Evolutionary conservation across 1,140 invertebrate genomes (phyloP), one percentile per base, ranked within the genome.

Genomic region (Bicyclus anynana): DNA sequence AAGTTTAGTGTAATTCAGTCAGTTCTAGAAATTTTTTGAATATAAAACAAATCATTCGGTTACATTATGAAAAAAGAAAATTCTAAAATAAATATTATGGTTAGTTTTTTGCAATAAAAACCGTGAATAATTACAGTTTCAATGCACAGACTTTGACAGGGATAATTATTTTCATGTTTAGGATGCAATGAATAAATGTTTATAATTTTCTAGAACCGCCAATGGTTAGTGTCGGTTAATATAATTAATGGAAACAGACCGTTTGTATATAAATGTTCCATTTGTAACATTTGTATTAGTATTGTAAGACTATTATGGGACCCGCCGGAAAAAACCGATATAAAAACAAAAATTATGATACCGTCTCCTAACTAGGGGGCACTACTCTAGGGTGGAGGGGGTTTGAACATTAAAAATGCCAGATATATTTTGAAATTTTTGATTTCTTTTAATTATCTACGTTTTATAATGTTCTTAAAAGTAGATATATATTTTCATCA

Each of bases 361-460:
- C 70, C 59, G 47, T 18, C 44, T 40, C 50, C n/a, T 26, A 57
- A 47, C 23, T 14, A 9, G 37, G 59, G 47, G 60, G 35, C 49
- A 37, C 57, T 70, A 74, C 57, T 63, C 72, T 80, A 77, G 68
- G 69, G 61, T 59, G 35, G 44, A 40, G 62, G 69, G 71, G 76
- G 54, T 62, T 53, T 63, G 62, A 74, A 72, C 78, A 89, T 87
- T 89, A 84, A 90, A 90, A 89, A 87, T 85, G 80, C 84, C 77
- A 84, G 73, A 79, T 42, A 50, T 85, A 81, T 85, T 84, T 87
- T 90, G 80, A 86, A 83, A 79, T 83, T 89, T 90, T 86, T 86
- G 85, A 89, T 84, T 89, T 89, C 87, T 89, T 86, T 89, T 89
- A 87, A 87, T 90, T 90, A 89, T 89, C 89, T 90, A 90, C 87